These are phyloP conservation scores for Oxygymnocypris stewartii DNA, from an alignment of 2,113 vertebrate genomes.

Conservation along the genomic window DNA sequence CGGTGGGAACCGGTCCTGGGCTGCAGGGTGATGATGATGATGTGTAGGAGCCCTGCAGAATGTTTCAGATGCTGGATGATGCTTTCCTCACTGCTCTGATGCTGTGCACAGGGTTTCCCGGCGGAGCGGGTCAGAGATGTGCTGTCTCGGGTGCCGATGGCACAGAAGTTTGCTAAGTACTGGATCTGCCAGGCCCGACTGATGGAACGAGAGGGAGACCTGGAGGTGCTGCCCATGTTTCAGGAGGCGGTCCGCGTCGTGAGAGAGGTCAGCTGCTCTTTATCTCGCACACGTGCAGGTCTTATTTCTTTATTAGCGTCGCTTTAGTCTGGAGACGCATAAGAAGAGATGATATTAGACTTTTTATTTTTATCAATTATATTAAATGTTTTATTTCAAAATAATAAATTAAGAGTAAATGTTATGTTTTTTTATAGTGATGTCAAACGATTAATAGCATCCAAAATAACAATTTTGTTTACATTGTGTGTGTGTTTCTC, in stretches of 20 bases:
- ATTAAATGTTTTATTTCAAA: no score
- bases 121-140: slow-evolving; percentile 69
- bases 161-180: slow-evolving; percentile 86
- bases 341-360: background rate
- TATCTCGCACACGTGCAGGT: background rate
- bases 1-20: no score
- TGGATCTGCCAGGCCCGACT: slow-evolving; percentile 89
- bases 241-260: slow-evolving; percentile 80
- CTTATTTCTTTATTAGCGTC: background rate
- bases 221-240: slow-evolving; percentile 80
- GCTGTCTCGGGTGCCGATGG: slow-evolving; percentile 79
- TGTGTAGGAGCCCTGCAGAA: no score
- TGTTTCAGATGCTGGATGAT: background rate
- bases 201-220: slow-evolving; percentile 74
- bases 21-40: no score
- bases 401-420: no score
- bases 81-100: background rate
- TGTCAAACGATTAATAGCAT: no score
- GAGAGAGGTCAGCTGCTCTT: slow-evolving; percentile 71
- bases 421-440: no score
- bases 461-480: no score
- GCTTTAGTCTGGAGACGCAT: background rate
- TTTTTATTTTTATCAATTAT: no score
- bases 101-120: slow-evolving; percentile 71
- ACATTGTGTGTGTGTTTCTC: no score